phyloP scores from a whole-genome alignment of 2,113 vertebrate genomes.

The Chaetodon trifascialis region DNA sequence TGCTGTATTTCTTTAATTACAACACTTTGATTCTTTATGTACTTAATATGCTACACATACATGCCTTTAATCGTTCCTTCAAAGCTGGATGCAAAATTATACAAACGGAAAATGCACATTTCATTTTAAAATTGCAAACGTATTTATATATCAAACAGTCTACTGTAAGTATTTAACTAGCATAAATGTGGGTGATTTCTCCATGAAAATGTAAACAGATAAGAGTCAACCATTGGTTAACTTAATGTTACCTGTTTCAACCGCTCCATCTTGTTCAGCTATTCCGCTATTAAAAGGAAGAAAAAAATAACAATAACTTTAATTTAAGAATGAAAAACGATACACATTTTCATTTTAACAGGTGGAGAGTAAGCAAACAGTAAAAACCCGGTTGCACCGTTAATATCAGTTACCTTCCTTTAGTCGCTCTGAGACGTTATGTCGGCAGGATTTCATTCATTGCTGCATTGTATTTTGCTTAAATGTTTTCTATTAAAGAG shows the following conservation, averaged over 20 bases:
- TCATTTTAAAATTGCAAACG: too few species aligned
- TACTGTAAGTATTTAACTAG: too few species aligned
- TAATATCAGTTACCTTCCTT: conserved; percentile 14
- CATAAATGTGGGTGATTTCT: too few species aligned
- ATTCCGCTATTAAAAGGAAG: not conserved
- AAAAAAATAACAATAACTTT: not conserved
- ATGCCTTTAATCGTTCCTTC: not conserved
- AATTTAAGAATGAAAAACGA: not conserved
- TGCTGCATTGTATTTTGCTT: not conserved
- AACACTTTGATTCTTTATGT: too few species aligned
- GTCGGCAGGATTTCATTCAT: conserved; percentile 12
- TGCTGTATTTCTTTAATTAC: not conserved
- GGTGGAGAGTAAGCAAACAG: not conserved
- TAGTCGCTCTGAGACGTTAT: not conserved
- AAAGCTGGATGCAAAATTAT: too few species aligned
- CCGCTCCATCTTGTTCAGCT: conserved; percentile 34
- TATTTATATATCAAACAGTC: too few species aligned
- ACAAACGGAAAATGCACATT: not conserved
- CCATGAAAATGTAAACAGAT: not conserved
- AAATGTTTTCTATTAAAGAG: not conserved
- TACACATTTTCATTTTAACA: not conserved
- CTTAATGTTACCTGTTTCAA: conserved; percentile 35
- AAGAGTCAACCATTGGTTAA: not conserved
- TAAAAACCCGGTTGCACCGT: not conserved
- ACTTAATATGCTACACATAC: not conserved